Evolutionary conservation across 2,888 invertebrate genomes (phyloP).

Genomic region (Congeria kusceri): DNA sequence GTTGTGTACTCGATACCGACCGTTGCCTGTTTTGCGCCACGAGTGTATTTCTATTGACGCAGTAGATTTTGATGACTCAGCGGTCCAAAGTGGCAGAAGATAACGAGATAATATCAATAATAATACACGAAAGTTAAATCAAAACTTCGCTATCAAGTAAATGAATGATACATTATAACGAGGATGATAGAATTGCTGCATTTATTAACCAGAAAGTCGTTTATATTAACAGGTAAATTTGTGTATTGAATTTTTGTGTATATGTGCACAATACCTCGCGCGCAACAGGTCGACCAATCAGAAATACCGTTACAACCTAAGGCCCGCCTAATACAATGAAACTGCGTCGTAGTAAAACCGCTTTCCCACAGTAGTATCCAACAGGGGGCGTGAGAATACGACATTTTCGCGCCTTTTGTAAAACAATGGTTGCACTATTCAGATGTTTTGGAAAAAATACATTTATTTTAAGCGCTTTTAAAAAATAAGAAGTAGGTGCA

Average conservation of each 20-base stretch:
- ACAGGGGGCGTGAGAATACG: slow-evolving; percentile 56
- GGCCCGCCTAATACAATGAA: slow-evolving; percentile 64
- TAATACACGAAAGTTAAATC: not conserved
- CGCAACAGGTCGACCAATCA: slow-evolving; percentile 56
- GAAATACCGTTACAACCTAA: slow-evolving; percentile 44
- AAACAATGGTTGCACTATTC: not conserved
- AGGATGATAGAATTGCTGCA: too few species aligned
- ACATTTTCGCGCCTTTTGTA: slow-evolving; percentile 46
- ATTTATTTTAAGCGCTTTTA: too few species aligned
- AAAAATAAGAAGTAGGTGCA: too few species aligned
- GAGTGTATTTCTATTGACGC: slow-evolving; percentile 59
- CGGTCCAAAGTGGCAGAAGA: slow-evolving; percentile 54
- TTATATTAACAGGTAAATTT: not conserved
- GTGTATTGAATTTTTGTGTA: slow-evolving; percentile 25
- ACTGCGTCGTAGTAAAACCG: slow-evolving; percentile 66
- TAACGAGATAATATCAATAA: slow-evolving; percentile 1
- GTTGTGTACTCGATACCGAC: slow-evolving; percentile 60
- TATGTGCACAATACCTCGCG: slow-evolving; percentile 39
- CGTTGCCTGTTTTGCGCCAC: slow-evolving; percentile 72
- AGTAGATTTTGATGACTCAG: slow-evolving; percentile 72
- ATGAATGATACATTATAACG: not conserved
- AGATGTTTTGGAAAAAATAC: too few species aligned
- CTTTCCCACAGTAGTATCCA: slow-evolving; percentile 64
- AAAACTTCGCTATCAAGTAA: slow-evolving; percentile 31
- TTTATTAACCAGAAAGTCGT: not conserved